Conservation (phyloP, 2,888 invertebrate species). For the Hemistola chrysoprasaria region DNA sequence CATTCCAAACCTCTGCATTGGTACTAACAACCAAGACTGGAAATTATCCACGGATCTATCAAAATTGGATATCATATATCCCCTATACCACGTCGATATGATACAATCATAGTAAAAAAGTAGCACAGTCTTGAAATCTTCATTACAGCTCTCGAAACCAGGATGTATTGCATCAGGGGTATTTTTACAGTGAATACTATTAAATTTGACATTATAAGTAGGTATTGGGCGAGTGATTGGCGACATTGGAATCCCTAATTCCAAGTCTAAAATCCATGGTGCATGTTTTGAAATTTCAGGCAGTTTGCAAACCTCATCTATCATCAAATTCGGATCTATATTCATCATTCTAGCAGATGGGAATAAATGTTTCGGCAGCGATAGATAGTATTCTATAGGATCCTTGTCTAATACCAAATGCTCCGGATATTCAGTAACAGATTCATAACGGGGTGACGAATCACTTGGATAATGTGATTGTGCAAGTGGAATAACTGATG, state of each 20-base stretch:
- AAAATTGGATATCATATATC: constrained; percentile 42
- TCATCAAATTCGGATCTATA: constrained; percentile 58
- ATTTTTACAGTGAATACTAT: constrained; percentile 57
- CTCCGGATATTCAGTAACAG: background rate
- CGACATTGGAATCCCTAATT: constrained; percentile 53
- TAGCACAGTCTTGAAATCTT: constrained; percentile 48
- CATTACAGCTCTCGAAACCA: constrained; percentile 54
- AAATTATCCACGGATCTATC: constrained; percentile 62
- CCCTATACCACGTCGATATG: constrained; percentile 57
- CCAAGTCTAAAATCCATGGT: constrained; percentile 61
- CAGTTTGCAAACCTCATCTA: constrained; percentile 58
- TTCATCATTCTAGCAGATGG: constrained; percentile 49
- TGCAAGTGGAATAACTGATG: constrained; percentile 12
- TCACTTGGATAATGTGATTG: background rate
- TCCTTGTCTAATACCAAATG: too few species aligned
- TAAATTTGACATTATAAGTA: constrained; percentile 52
- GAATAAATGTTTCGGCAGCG: constrained; percentile 53
- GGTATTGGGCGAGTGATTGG: constrained; percentile 50
- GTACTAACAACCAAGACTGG: constrained; percentile 53
- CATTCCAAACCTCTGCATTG: constrained; percentile 60
- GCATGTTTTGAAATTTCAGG: constrained; percentile 39
- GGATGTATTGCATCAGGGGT: constrained; percentile 57
- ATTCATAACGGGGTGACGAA: constrained; percentile 5
- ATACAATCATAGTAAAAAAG: constrained; percentile 60
- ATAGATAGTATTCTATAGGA: constrained; percentile 44